Evolutionary conservation across 2,888 invertebrate genomes (phyloP), one percentile per base, ranked within the genome.

Genomic region (Scaptomyza cyrtandrae): DNA sequence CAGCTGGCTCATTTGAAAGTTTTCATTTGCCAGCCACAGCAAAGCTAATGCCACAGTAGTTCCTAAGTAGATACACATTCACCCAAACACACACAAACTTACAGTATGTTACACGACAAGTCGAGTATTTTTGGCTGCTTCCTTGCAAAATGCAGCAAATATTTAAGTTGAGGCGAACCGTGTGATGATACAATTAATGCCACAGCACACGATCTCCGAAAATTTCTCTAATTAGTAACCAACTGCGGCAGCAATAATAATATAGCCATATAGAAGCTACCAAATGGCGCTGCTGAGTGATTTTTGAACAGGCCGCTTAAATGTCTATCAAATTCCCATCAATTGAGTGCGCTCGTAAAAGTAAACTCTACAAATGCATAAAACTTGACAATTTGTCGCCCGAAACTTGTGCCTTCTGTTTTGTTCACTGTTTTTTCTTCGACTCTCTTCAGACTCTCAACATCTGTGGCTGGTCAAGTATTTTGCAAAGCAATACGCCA

Each of bases 401-500:
- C 10, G 64, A 68, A 71, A 59, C 52, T 59, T 27, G 31, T 7
- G 35, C 13, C 39, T 14, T 14, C 9, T 39, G 13, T 52, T 41
- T 54, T 49, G 7, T 9, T 13, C 19, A 31, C 27, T 37, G n/a
- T 27, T 24, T 24, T 24, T 24, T 10, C 13, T 24, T 10, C 13
- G 24, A 13, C 35, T 27, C 37, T 37, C 27, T 13, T 7, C 16
- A 16, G 16, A 10, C 9, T 41, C 4, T 24, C 19, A 37, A 31
- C 56, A 55, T 43, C 58, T 49, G 41, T 54, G 55, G 48, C 58
- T 75, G 75, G 63, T 60, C 74, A 71, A 74, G 66, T 71, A 68
- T 81, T 76, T 81, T 70, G 81, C 72, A 85, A 85, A 80, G 78
- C 82, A 80, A 85, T 85, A 81, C 75, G 68, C 77, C 62, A 73